Conservation (phyloP, 2,113 vertebrate species). For the Mastomys natalensis region DNA sequence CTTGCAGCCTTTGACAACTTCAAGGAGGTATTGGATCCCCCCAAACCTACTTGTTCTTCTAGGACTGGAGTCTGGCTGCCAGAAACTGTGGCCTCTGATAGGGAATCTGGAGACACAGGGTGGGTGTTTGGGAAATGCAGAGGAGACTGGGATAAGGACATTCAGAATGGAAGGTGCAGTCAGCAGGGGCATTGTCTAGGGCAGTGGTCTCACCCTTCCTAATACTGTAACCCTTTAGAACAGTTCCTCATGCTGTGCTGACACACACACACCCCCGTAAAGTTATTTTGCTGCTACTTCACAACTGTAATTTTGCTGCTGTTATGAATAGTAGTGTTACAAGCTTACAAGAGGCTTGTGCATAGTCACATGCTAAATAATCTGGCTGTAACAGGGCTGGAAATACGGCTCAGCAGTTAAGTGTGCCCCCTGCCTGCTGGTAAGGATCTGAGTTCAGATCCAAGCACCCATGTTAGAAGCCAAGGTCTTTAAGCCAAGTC, state of each 20-base stretch:
- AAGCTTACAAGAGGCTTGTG: not conserved
- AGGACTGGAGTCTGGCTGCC: not conserved
- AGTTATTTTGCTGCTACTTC: not conserved
- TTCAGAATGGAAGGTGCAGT: not conserved
- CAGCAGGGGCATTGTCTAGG: not conserved
- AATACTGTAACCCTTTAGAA: not conserved
- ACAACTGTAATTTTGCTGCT: not conserved
- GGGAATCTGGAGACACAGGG: not conserved
- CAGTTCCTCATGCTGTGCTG: not conserved
- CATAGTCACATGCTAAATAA: not conserved
- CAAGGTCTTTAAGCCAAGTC: not conserved
- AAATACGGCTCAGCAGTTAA: not conserved
- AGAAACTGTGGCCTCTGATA: not conserved
- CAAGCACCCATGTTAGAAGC: not conserved
- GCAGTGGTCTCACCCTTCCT: not conserved
- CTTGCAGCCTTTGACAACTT: conserved; percentile 94
- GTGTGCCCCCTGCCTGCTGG: too few relatives aligned
- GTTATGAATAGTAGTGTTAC: not conserved
- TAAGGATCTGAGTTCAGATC: too few relatives aligned
- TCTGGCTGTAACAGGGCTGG: not conserved
- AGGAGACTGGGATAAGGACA: not conserved
- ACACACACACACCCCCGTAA: too few relatives aligned
- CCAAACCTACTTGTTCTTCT: not conserved
- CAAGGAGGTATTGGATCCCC: conserved; percentile 90
- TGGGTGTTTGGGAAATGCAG: not conserved